Evolutionary conservation across 1,140 invertebrate species (phyloP), one percentile per base, ranked within the genome.

Genomic region (Ptiloglossa arizonensis): DNA sequence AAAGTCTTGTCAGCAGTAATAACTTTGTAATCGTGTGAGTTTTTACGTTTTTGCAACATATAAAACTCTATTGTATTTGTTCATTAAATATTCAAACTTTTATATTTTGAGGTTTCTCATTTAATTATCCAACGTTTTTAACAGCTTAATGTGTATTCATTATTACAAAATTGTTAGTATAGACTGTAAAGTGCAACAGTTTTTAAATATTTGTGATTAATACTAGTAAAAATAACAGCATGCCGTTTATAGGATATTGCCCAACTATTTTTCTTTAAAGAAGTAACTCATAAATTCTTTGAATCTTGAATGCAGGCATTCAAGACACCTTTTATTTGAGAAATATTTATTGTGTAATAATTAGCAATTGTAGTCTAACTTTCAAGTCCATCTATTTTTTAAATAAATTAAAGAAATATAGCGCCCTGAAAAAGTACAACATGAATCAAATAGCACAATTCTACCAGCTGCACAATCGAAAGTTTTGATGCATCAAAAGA

Each of bases 301-400:
- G 22, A 15, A 15, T 83, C 71, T 81, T 67, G 54, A 27, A 84
- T 85, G 83, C 82, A 84, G 82, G 83, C 79, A 78, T 85, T 48
- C 64, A 66, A 68, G 73, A 78, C 50, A 22, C 22, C 48, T 11
- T 35, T 57, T 2, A 59, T 69, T 48, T 71, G 9, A 48, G 1
- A 17, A 11, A 24, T 71, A 60, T 41, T 56, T 56, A 6, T 68
- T 67, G 2, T 4, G 17, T 57, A 54, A 57, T 46, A 46, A 44
- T 44, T 56, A 35, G 5, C 5, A 32, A 22, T 74, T 27, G 38
- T 59, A 59, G 32, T 57, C 19, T 35, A 71, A 57, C 24, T 52
- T 60, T n/a, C 27, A 60, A 70, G 56, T 60, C 35, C 1, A 19
- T 17, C 13, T 48, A 35, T 17, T 68, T 57, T 76, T 38, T 48